Conservation (phyloP, 1,140 invertebrate species). For the Scaptomyza pallida region DNA sequence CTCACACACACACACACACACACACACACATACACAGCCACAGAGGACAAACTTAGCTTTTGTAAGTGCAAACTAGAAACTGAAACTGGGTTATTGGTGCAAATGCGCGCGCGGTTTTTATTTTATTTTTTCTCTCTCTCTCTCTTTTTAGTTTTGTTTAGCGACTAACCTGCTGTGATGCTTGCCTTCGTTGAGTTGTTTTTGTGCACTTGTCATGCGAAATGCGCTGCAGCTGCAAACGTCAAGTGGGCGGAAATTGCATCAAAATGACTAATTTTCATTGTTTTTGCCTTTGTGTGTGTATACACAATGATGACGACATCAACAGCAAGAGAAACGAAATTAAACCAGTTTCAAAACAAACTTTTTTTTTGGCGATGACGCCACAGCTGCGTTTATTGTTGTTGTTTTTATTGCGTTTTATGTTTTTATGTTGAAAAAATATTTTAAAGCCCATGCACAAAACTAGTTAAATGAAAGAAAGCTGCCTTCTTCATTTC, state of each 20-base stretch:
- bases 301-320: slow-evolving; percentile 58
- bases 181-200: slow-evolving; percentile 31
- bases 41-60: slow-evolving; percentile 28
- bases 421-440: slow-evolving; percentile 73
- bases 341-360: slow-evolving; percentile 70
- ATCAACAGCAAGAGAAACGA: slow-evolving; percentile 58
- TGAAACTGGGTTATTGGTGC: slow-evolving; percentile 77
- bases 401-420: slow-evolving; percentile 66
- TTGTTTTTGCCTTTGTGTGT: slow-evolving; percentile 32
- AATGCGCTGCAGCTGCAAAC: slow-evolving; percentile 47
- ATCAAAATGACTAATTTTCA: slow-evolving; percentile 68
- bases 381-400: slow-evolving; percentile 62
- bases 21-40: background rate
- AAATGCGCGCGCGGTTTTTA: slow-evolving; percentile 60
- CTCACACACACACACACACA: slow-evolving; percentile 18
- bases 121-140: too few species aligned
- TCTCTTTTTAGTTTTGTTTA: slow-evolving; percentile 13
- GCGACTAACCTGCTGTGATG: slow-evolving; percentile 19
- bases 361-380: slow-evolving; percentile 77
- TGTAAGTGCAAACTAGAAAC: slow-evolving; percentile 76
- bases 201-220: slow-evolving; percentile 61
- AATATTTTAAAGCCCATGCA: slow-evolving; percentile 57
- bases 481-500: slow-evolving; percentile 29
- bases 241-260: slow-evolving; percentile 62
- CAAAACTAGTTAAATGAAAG: slow-evolving; percentile 40